Conservation (phyloP, 2,888 invertebrate genomes). For the Hirtodrosophila confusa region DNA sequence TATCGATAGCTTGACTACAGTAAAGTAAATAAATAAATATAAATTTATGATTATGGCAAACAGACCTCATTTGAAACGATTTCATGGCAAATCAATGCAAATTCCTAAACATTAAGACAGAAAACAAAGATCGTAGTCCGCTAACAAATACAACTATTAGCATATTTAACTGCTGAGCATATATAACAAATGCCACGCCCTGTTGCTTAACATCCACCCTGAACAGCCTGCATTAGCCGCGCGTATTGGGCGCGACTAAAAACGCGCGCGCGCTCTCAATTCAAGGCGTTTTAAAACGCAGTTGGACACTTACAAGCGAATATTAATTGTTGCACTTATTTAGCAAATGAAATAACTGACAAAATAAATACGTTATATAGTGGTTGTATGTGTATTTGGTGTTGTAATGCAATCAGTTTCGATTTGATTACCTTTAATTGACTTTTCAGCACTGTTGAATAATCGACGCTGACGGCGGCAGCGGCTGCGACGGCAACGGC, state of each 20-base stretch:
- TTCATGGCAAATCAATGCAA: slow-evolving; percentile 14
- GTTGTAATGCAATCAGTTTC: slow-evolving; percentile 69
- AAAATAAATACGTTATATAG: slow-evolving; percentile 52
- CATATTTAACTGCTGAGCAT: too few relatives aligned
- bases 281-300: slow-evolving; percentile 34
- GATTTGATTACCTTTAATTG: slow-evolving; percentile 80
- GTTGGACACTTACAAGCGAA: slow-evolving; percentile 20
- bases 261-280: slow-evolving; percentile 2
- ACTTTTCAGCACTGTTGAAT: slow-evolving; percentile 73
- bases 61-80: not conserved
- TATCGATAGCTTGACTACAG: not conserved
- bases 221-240: not conserved
- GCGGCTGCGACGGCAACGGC: slow-evolving; percentile 16
- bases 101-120: not conserved
- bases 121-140: too few relatives aligned
- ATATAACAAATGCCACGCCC: slow-evolving; percentile 2
- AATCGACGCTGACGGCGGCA: slow-evolving; percentile 41
- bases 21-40: not conserved
- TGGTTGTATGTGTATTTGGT: slow-evolving; percentile 45
- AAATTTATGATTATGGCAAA: not conserved
- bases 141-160: too few relatives aligned
- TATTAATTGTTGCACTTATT: slow-evolving; percentile 58
- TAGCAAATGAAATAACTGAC: slow-evolving; percentile 48
- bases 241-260: slow-evolving; percentile 6
- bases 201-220: not conserved